Percentiles rank a stretch among this genome's conserved stretches.
These are phyloP conservation scores for Brachionus angularis DNA, from an alignment of 1,140 invertebrate genomes.

Conservation along the genomic window DNA sequence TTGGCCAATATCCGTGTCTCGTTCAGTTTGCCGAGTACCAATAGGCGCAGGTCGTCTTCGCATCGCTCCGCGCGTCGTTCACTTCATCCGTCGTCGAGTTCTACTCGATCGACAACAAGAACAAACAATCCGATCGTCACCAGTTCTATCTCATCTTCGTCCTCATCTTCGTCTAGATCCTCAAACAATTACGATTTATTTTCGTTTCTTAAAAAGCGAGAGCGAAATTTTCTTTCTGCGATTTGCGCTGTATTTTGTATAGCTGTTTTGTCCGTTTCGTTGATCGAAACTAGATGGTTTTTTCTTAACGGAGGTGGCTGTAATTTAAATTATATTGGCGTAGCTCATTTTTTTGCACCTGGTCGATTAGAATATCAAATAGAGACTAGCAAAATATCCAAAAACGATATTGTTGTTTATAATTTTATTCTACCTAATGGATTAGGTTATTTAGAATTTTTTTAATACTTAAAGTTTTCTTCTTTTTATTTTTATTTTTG, in stretches of 20 bases:
- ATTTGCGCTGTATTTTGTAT: constrained; percentile 32
- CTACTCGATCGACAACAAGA: no score
- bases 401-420: constrained; percentile 32
- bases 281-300: constrained; percentile 40
- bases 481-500: background rate
- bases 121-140: no score
- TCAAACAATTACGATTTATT: constrained; percentile 11
- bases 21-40: no score
- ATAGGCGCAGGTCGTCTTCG: no score
- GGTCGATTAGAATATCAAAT: constrained; percentile 32
- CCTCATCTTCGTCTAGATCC: background rate
- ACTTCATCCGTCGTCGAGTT: no score
- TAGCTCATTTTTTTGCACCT: constrained; percentile 42
- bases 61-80: no score
- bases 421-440: constrained; percentile 41
- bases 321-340: constrained; percentile 43
- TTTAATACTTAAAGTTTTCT: no score
- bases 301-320: constrained; percentile 32
- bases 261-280: constrained; percentile 9
- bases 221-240: constrained; percentile 39
- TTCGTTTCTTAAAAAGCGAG: constrained; percentile 25
- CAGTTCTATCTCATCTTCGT: background rate
- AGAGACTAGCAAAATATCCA: constrained; percentile 20
- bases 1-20: no score
- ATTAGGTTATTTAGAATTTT: constrained; percentile 20